Evolutionary conservation across 2,888 invertebrate genomes (phyloP).

Genomic region (Therioaphis trifolii): DNA sequence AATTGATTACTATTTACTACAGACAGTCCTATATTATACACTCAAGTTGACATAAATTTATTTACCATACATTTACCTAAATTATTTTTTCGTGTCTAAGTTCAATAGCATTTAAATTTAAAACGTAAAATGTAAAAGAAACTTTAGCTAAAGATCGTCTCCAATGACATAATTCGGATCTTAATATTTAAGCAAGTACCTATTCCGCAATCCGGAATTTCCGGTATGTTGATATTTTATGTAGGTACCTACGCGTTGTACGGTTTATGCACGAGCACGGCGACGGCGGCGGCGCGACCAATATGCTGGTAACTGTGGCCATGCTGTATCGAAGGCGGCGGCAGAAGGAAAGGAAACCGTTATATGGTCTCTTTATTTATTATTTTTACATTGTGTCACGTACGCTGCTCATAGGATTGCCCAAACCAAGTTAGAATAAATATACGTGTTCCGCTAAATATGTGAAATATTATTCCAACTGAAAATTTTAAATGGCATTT

Average conservation of each 20-base stretch:
- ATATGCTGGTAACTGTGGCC: conserved; percentile 22
- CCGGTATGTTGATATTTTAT: conserved; percentile 38
- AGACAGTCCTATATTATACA: too few relatives aligned
- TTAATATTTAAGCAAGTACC: conserved; percentile 20
- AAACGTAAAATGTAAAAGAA: too few relatives aligned
- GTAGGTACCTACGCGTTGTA: background rate
- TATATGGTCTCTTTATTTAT: conserved; percentile 58
- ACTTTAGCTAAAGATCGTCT: too few relatives aligned
- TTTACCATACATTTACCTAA: background rate
- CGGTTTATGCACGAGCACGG: background rate
- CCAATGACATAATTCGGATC: background rate
- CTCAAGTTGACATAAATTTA: too few relatives aligned
- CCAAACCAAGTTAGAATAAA: background rate
- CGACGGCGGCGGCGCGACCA: background rate
- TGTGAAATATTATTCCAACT: background rate
- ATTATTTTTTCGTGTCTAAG: too few relatives aligned
- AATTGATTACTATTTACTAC: too few relatives aligned
- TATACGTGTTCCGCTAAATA: background rate
- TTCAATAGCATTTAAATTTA: too few relatives aligned
- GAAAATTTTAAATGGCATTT: too few relatives aligned
- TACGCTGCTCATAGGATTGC: background rate
- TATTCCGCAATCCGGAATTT: conserved; percentile 51
- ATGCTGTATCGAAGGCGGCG: background rate
- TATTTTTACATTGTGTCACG: conserved; percentile 57
- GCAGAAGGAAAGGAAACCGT: conserved; percentile 46